These are phyloP conservation scores for Catharus ustulatus DNA, from an alignment of 2,797 vertebrate species.

Conservation along the genomic window DNA sequence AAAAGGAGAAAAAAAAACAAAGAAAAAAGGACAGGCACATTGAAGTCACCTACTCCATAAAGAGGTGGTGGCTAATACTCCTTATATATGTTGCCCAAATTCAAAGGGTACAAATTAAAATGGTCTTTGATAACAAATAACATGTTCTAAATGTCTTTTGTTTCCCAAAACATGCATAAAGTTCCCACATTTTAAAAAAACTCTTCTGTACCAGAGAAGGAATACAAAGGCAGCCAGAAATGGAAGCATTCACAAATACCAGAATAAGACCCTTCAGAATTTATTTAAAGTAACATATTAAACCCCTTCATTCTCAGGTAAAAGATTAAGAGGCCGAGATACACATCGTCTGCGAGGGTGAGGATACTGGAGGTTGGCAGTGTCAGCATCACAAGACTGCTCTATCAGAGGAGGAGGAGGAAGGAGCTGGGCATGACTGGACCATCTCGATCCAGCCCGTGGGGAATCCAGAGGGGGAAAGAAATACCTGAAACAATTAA, in stretches of 20 bases:
- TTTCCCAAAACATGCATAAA: constrained; percentile 58
- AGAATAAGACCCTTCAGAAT: constrained; percentile 69
- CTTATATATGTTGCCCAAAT: constrained; percentile 11
- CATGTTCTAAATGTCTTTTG: constrained; percentile 38
- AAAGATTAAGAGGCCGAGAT: constrained; percentile 79
- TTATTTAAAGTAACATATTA: constrained; percentile 60
- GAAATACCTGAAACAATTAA: constrained; percentile 92
- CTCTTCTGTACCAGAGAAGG: constrained; percentile 39
- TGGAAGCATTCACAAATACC: constrained; percentile 69
- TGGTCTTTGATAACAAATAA: constrained; percentile 52
- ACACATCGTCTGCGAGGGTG: constrained; percentile 81
- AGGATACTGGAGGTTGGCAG: constrained; percentile 79
- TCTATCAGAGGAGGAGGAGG: constrained; percentile 90
- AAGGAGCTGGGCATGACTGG: constrained; percentile 90
- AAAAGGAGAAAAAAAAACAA: not conserved
- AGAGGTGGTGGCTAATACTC: not conserved
- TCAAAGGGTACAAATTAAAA: constrained; percentile 56
- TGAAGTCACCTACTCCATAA: constrained; percentile 15
- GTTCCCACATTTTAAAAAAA: constrained; percentile 27
- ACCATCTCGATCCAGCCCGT: constrained; percentile 86
- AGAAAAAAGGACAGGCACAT: constrained; percentile 21
- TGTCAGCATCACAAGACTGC: constrained; percentile 87
- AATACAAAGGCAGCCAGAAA: constrained; percentile 67
- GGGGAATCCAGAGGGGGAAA: constrained; percentile 93
- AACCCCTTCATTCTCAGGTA: constrained; percentile 82